Evolutionary conservation across 2,113 vertebrate genomes (phyloP), one percentile per base, ranked within the genome.

Genomic region (Phodopus roborovskii): DNA sequence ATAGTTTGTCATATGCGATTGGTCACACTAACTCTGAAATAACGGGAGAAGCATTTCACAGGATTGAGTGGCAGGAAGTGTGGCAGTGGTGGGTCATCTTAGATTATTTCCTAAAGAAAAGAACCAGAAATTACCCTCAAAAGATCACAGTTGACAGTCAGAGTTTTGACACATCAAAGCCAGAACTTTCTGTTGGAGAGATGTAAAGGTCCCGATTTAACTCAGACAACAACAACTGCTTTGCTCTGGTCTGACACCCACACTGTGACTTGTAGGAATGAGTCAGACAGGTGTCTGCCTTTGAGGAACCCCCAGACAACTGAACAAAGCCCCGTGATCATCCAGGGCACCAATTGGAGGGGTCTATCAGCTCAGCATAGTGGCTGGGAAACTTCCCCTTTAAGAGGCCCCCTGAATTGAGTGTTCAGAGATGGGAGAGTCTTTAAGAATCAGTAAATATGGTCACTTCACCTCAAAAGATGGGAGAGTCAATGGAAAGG

Each of bases 211-310:
- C 68, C 22, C 28, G 39, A 42, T 79, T 90, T 88, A 90, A 45
- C 50, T 88, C 26, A 62, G 66, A 42, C 60, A 36, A 77, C 66
- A 56, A 60, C 11, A 33, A 48, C 78, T 45, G 56, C 17, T 60
- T 83, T 87, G 45, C 36, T 24, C 71, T 94, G 95, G 53, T 64
- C 24, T 66, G 78, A 73, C 88, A 70, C 33, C 58, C 83, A 93
- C 36, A 39, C 24, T 30, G 86, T 62, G 39, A 33, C 33, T 39
- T 71, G 15, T 9, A 64, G 53, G 56, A 87, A 64, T 91, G 90
- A 87, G 78, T 94, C 68, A 92, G 45, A 74, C 13, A 62, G 48
- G 60, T 48, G 78, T 90, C 78, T 64, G 45, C 53, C 71, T 89
- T 74, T 93, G 78, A 85, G 79, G 66, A 86, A 53, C 50, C 95